phyloP scores from a whole-genome alignment of 2,797 vertebrate species.

The Anguilla pacifica region DNA sequence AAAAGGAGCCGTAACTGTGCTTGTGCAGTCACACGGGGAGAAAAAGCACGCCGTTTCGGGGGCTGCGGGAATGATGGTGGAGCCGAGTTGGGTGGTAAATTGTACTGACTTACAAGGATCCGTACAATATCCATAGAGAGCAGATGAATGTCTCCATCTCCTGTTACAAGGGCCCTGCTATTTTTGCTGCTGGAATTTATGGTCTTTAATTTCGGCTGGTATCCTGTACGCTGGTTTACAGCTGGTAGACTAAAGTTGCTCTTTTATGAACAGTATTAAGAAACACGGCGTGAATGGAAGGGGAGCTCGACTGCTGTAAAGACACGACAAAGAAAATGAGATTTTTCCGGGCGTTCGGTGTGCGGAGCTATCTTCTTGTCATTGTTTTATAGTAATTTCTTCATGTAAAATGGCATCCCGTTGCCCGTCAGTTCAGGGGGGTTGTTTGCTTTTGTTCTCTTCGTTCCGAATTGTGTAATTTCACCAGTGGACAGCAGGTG shows the following conservation, averaged over 20 bases:
- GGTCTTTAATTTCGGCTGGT: not conserved
- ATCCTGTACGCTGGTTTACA: not conserved
- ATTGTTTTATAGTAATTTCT: not conserved
- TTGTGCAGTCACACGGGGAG: not conserved
- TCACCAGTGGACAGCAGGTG: not conserved
- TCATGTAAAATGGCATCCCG: not conserved
- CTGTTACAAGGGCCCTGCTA: not conserved
- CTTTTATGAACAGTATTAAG: constrained; percentile 3
- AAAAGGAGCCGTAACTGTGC: not conserved
- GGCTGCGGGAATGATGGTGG: not conserved
- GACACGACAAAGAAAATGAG: not conserved
- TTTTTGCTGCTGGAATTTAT: not conserved
- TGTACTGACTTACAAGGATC: not conserved
- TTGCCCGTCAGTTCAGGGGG: not conserved
- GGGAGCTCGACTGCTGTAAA: not conserved
- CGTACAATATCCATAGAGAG: not conserved
- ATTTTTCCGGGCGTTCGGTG: not conserved
- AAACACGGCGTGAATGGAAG: not conserved
- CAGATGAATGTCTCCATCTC: not conserved
- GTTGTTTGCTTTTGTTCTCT: not conserved
- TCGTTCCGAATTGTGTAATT: not conserved
- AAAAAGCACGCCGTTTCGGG: not conserved
- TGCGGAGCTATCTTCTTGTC: not conserved
- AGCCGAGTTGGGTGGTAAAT: not conserved
- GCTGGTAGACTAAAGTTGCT: not conserved